Conservation (phyloP, 2,113 vertebrate species). For the Pachyramphus minor region DNA sequence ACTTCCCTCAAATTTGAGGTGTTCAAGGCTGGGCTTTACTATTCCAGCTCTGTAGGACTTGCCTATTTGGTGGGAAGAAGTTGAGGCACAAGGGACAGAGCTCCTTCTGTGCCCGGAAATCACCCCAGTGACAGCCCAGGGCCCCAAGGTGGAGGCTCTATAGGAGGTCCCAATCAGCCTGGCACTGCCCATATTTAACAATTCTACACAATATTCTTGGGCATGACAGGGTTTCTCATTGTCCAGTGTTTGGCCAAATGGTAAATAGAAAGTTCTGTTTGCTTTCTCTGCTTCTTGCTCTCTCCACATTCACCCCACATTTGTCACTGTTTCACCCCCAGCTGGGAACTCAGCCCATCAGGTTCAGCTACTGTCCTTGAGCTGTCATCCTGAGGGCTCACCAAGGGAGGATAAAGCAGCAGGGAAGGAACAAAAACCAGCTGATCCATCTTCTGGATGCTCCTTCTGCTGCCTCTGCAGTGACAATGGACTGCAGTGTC, state of each 20-base stretch:
- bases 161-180: not conserved
- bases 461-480: not conserved
- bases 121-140: not conserved
- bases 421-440: not conserved
- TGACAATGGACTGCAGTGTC: not conserved
- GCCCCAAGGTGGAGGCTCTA: accelerated
- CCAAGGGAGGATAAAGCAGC: not conserved
- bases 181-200: not conserved
- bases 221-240: not conserved
- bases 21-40: not conserved
- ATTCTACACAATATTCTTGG: not conserved
- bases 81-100: not conserved
- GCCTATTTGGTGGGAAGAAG: not conserved
- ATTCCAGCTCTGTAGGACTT: not conserved
- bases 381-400: not conserved
- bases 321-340: not conserved
- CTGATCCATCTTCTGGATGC: not conserved
- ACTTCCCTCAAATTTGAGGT: not conserved
- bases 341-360: not conserved
- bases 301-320: not conserved
- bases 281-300: not conserved
- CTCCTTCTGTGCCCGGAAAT: not conserved
- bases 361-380: not conserved
- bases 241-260: not conserved
- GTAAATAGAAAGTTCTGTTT: not conserved